These are phyloP conservation scores for Drosophila sproati DNA, from an alignment of 1,140 invertebrate species.

Conservation along the genomic window DNA sequence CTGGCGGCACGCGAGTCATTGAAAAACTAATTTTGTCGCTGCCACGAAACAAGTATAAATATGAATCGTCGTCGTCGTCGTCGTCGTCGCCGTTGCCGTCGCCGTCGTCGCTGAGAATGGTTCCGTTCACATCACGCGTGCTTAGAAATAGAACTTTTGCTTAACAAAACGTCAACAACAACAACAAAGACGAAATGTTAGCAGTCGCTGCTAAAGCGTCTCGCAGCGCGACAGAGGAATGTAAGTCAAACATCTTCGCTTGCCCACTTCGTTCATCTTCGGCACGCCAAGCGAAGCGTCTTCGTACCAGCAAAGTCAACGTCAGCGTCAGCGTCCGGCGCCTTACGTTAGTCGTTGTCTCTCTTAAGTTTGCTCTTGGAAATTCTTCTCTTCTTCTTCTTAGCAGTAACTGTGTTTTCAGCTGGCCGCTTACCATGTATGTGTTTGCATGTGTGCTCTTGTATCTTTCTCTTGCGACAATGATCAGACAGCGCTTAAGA, in stretches of 20 bases:
- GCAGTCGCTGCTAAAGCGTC: background rate
- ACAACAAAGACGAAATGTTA: conserved; percentile 16
- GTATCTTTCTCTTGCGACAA: no score
- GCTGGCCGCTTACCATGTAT: no score
- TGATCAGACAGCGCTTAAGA: no score
- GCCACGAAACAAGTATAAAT: conserved; percentile 77
- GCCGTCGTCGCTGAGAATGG: conserved; percentile 53
- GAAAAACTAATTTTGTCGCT: conserved; percentile 82
- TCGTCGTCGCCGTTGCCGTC: no score
- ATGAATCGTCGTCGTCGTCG: conserved; percentile 43
- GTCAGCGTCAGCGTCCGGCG: conserved; percentile 46
- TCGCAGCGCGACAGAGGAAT: conserved; percentile 41
- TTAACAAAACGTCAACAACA: conserved; percentile 35
- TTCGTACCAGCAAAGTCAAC: conserved; percentile 35
- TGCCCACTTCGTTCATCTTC: conserved; percentile 34
- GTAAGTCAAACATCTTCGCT: conserved; percentile 78
- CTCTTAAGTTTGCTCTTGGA: conserved; percentile 57
- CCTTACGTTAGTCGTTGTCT: conserved; percentile 11
- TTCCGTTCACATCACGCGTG: conserved; percentile 63
- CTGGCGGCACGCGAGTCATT: conserved; percentile 72
- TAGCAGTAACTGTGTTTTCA: background rate
- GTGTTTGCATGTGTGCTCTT: background rate
- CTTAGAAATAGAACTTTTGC: conserved; percentile 79
- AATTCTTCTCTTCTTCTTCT: background rate
- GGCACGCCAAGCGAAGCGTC: conserved; percentile 27